These are phyloP conservation scores for Beroe forskalii DNA, from an alignment of 37 sponge, comb jelly and placozoan genomes.

Conservation along the genomic window DNA sequence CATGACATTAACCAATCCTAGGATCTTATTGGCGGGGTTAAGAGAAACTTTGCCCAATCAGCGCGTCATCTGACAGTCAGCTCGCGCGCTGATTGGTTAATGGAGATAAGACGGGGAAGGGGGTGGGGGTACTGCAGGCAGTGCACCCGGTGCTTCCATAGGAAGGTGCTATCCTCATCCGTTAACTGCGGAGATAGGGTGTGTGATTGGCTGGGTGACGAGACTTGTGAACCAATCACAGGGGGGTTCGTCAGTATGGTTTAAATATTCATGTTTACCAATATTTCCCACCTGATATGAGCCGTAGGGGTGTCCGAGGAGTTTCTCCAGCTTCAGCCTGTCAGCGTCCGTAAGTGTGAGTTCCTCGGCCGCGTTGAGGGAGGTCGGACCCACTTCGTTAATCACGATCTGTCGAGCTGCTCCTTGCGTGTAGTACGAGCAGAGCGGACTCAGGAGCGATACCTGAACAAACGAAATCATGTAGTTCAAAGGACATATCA, in stretches of 20 bases:
- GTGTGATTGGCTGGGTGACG: too few relatives aligned
- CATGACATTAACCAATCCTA: too few relatives aligned
- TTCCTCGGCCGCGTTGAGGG: background rate
- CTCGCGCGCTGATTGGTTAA: too few relatives aligned
- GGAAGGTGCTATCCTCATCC: constrained; percentile 40
- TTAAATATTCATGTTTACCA: too few relatives aligned
- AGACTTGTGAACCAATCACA: too few relatives aligned
- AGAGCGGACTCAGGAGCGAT: background rate
- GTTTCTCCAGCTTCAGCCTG: background rate
- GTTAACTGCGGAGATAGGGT: constrained; percentile 27
- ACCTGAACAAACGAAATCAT: too few relatives aligned
- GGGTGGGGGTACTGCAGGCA: constrained; percentile 6
- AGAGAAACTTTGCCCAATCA: too few relatives aligned
- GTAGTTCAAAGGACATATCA: too few relatives aligned
- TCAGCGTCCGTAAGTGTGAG: background rate
- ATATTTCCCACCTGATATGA: constrained; percentile 4
- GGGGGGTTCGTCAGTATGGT: too few relatives aligned
- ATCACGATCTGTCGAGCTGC: background rate
- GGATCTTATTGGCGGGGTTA: too few relatives aligned
- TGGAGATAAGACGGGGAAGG: constrained; percentile 8
- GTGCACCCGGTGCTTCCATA: constrained; percentile 55
- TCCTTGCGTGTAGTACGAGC: background rate
- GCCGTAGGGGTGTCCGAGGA: background rate
- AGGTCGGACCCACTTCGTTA: background rate
- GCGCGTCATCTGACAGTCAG: too few relatives aligned